Evolutionary conservation across 1,140 invertebrate genomes (phyloP).

Genomic region (Achroia grisella): DNA sequence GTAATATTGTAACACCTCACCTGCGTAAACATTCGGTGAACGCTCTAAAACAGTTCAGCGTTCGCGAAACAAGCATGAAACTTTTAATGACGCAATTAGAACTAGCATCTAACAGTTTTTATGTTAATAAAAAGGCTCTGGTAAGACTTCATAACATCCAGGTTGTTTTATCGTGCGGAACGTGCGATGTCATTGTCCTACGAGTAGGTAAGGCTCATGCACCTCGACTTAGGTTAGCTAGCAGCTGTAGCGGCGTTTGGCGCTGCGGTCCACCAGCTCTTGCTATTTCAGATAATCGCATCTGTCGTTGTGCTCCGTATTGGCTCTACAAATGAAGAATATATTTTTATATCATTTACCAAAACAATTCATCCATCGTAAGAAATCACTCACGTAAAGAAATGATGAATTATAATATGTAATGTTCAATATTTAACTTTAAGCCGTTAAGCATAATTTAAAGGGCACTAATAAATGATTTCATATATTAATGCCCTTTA

Average conservation of each 20-base stretch:
- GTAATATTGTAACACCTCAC: constrained; percentile 9
- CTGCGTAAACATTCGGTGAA: constrained; percentile 13
- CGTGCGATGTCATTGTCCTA: constrained; percentile 67
- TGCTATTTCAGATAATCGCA: too few species aligned
- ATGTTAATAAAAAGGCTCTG: constrained; percentile 28
- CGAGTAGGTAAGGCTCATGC: constrained; percentile 27
- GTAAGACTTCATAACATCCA: constrained; percentile 44
- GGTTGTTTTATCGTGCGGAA: constrained; percentile 65
- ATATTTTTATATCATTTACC: too few species aligned
- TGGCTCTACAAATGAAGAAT: too few species aligned
- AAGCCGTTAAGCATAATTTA: too few species aligned
- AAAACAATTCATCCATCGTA: too few species aligned
- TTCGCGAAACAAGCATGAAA: constrained; percentile 24
- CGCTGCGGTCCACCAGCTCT: neutral
- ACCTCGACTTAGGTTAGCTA: constrained; percentile 20
- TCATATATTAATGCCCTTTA: too few species aligned
- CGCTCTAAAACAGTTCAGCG: constrained; percentile 19
- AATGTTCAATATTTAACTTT: too few species aligned
- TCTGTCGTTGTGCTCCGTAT: too few species aligned
- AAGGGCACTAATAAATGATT: too few species aligned
- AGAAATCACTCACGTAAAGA: too few species aligned
- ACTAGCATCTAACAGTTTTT: constrained; percentile 28
- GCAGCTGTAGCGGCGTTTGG: constrained; percentile 12
- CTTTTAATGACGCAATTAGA: constrained; percentile 39
- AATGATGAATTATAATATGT: too few species aligned